These are phyloP conservation scores for Margarornis squamiger DNA, from an alignment of 2,797 vertebrate genomes.

Conservation along the genomic window DNA sequence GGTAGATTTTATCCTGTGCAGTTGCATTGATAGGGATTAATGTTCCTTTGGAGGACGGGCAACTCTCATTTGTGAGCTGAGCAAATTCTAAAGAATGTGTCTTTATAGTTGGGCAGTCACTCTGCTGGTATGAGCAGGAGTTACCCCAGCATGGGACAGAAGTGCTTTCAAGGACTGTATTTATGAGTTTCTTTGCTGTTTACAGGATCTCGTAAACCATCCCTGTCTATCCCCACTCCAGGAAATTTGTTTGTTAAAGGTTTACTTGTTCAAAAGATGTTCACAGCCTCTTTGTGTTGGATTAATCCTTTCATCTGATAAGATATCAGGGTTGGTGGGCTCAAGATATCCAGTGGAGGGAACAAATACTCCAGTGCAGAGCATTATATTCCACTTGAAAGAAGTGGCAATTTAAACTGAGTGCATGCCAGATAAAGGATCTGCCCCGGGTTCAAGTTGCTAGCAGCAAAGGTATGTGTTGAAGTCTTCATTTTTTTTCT, in stretches of 20 bases:
- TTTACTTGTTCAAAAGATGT: neutral
- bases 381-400: constrained; percentile 15
- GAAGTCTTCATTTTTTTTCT: neutral
- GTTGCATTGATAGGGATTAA: neutral
- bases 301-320: constrained; percentile 42
- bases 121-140: neutral
- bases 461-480: constrained; percentile 1
- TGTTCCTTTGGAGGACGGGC: neutral
- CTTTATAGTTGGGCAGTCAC: neutral
- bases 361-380: constrained; percentile 17
- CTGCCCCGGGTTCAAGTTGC: neutral
- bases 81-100: neutral
- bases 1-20: constrained; percentile 40
- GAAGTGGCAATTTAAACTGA: constrained; percentile 11
- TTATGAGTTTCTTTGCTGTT: constrained; percentile 12
- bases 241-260: constrained; percentile 16
- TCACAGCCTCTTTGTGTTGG: neutral
- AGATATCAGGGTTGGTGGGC: neutral
- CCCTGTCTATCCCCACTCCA: neutral
- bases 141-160: neutral
- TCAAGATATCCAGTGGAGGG: neutral
- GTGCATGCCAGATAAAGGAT: neutral
- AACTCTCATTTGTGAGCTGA: neutral
- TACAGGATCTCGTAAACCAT: neutral
- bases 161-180: neutral